Evolutionary conservation across 2,888 invertebrate species (phyloP).

Genomic region (Leuctra nigra): DNA sequence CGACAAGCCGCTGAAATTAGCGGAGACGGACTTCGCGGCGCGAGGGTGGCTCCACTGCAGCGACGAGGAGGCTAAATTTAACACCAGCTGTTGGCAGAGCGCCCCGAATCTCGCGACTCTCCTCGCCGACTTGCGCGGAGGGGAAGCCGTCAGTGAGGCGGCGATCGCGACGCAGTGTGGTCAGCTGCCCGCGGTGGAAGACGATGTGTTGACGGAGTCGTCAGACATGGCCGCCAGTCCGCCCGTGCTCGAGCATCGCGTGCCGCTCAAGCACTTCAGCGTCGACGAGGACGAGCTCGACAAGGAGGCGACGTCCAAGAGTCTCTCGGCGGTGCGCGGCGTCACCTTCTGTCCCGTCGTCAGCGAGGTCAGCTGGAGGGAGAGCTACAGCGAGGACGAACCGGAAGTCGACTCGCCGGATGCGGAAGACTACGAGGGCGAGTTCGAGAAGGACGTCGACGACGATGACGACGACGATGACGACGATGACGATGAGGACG

Average conservation of each 20-base stretch:
- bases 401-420: conserved; percentile 15
- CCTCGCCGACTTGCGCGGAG: conserved; percentile 1
- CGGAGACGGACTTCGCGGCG: conserved; percentile 4
- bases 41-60: conserved; percentile 15
- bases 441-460: conserved; percentile 19
- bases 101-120: conserved; percentile 34
- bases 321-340: conserved; percentile 40
- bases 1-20: conserved; percentile 29
- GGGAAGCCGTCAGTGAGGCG: conserved; percentile 25
- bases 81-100: conserved; percentile 37
- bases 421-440: conserved; percentile 15
- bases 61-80: conserved; percentile 32
- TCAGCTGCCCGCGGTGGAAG: conserved; percentile 31
- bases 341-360: conserved; percentile 77
- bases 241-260: too few species aligned
- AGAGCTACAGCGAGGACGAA: conserved; percentile 43
- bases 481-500: conserved; percentile 24
- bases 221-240: conserved; percentile 43
- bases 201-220: conserved; percentile 46
- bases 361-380: conserved; percentile 72
- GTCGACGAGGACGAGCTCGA: conserved; percentile 29
- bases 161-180: too few species aligned
- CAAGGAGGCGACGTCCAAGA: conserved; percentile 23
- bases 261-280: conserved; percentile 45
- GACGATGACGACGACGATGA: conserved; percentile 20